These are phyloP conservation scores for Panulirus ornatus DNA, from an alignment of 1,140 invertebrate genomes.

Conservation along the genomic window DNA sequence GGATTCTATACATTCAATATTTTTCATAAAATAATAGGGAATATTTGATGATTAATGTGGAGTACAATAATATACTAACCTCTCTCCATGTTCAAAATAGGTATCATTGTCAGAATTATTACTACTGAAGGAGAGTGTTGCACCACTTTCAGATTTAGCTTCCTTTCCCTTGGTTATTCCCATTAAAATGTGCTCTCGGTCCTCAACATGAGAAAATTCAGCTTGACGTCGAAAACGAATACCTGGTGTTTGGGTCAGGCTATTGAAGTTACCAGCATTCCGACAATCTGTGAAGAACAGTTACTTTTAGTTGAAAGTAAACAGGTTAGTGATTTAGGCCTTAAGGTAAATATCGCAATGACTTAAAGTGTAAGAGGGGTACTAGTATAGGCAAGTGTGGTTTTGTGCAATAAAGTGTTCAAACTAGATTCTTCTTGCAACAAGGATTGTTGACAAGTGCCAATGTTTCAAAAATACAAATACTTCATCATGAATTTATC, in stretches of 20 bases:
- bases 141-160: neutral
- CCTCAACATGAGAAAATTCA: slow-evolving; percentile 75
- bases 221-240: slow-evolving; percentile 76
- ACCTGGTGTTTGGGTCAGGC: slow-evolving; percentile 75
- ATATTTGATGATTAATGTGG: too few relatives aligned
- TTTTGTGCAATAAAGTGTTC: too few relatives aligned
- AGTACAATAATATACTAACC: slow-evolving; percentile 15
- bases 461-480: too few relatives aligned
- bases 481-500: too few relatives aligned
- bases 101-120: slow-evolving; percentile 3
- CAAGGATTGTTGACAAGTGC: too few relatives aligned
- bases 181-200: slow-evolving; percentile 63
- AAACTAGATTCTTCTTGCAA: too few relatives aligned
- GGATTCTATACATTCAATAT: neutral
- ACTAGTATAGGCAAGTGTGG: too few relatives aligned
- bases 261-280: slow-evolving; percentile 76
- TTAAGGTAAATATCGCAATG: too few relatives aligned
- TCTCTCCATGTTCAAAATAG: neutral
- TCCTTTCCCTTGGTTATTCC: slow-evolving; percentile 6
- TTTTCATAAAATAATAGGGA: neutral
- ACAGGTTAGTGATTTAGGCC: neutral
- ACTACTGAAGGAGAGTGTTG: neutral
- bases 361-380: too few relatives aligned
- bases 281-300: slow-evolving; percentile 78
- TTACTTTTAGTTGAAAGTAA: neutral